Conservation (phyloP, 2,113 vertebrate genomes). For the Neoarius graeffei region DNA sequence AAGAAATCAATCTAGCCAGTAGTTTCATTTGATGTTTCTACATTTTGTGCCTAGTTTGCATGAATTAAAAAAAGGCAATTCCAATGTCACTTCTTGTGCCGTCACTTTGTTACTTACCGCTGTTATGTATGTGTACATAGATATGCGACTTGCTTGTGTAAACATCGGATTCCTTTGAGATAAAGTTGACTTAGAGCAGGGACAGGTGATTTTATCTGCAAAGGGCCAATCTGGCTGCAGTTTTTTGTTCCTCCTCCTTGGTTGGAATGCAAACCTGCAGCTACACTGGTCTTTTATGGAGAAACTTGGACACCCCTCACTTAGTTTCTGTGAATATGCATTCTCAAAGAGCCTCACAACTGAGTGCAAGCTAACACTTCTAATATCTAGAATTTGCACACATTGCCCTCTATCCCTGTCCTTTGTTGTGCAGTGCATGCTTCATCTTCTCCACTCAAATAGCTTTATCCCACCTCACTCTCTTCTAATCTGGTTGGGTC, state of each 20-base stretch:
- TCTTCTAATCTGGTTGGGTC: conserved; percentile 28
- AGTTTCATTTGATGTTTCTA: not conserved
- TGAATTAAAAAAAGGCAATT: no score
- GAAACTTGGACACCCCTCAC: not conserved
- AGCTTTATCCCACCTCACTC: conserved; percentile 23
- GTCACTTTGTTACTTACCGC: no score
- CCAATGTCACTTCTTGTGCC: not conserved
- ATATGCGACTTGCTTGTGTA: not conserved
- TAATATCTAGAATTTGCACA: conserved; percentile 4
- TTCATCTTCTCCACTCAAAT: conserved; percentile 17
- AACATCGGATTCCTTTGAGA: not conserved
- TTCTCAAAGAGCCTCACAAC: not conserved
- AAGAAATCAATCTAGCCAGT: not conserved
- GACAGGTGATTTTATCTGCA: not conserved
- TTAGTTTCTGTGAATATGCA: not conserved
- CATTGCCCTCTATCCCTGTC: conserved; percentile 8
- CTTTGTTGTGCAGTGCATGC: not conserved
- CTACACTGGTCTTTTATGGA: not conserved
- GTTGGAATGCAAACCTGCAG: not conserved
- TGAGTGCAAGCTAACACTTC: not conserved
- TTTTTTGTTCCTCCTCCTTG: not conserved
- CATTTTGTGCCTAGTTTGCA: not conserved
- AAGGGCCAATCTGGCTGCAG: not conserved
- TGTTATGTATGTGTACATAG: no score
- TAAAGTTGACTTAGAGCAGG: not conserved